Conservation (phyloP, 2,113 vertebrate genomes). For the Rhagologus leucostigma region DNA sequence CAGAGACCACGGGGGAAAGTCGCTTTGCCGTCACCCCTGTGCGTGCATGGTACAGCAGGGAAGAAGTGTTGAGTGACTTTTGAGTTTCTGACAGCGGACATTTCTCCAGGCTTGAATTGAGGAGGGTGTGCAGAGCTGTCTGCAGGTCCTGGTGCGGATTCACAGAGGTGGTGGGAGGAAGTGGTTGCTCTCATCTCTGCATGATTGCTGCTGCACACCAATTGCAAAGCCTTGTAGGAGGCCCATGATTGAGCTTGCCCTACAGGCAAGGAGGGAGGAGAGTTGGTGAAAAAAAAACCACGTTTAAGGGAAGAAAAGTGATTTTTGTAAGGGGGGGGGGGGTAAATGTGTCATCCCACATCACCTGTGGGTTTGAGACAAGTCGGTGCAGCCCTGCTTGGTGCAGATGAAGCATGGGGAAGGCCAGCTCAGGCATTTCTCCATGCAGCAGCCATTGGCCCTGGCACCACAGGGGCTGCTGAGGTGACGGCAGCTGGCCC, state of each 20-base stretch:
- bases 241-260: not conserved
- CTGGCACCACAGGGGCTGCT: not conserved
- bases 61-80: not conserved
- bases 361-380: not conserved
- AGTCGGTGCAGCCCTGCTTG: rapidly evolving
- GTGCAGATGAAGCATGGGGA: rapidly evolving
- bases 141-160: not conserved
- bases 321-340: not conserved
- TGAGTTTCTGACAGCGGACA: rapidly evolving
- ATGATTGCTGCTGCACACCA: not conserved
- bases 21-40: not conserved
- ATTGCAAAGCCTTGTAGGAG: not conserved
- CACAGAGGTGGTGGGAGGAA: constrained; percentile 6
- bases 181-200: constrained; percentile 20
- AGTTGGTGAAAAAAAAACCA: not conserved
- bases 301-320: not conserved
- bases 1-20: not conserved
- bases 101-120: not conserved
- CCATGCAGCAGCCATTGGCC: not conserved
- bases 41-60: not conserved
- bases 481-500: rapidly evolving
- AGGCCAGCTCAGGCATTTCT: not conserved
- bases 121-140: not conserved
- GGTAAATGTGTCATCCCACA: not conserved
- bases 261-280: not conserved